Evolutionary conservation across 2,113 vertebrate species (phyloP), one percentile per base, ranked within the genome.

Genomic region (Calidris pygmaea): DNA sequence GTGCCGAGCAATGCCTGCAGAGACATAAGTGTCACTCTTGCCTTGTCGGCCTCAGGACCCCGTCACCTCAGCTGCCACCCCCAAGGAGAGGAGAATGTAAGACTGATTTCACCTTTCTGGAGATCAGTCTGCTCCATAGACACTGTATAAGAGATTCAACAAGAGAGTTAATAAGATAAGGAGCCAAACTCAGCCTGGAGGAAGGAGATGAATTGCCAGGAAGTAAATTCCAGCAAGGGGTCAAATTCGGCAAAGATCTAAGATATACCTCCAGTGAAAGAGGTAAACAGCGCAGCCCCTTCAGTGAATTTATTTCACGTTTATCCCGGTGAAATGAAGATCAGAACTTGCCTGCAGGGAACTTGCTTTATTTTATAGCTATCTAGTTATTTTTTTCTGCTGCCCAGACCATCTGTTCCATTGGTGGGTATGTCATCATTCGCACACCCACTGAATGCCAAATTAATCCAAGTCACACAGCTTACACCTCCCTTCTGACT

Each of bases 381-480:
- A 92, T 94, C 65, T 89, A 75, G 92, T 87, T 96, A 96, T 93
- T 95, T 96, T 90, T 91, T 94, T 88, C 86, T 90, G 52, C 81
- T 97, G 90, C 86, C 88, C 83, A 78, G 70, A 96, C 96, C 96
- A 96, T 97, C 96, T 96, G 96, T 96, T 96, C 83, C 70, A 95
- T 89, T 93, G 94, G 84, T 92, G 80, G 58, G 58, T 96, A 90
- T 93, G 65, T 91, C 93, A 96, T 96, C 95, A 60, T 96, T 96
- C 30, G 0, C 88, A 97, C 96, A 96, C 95, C 96, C 96, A 96
- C 96, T 95, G 92, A 95, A 95, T 94, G 52, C 93, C 95, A 92
- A 97, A 97, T 96, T 96, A 96, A 94, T 96, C 96, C 83, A 86
- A 96, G 90, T 97, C 93, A 96, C 90, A 95, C 68, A 92, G 35